Evolutionary conservation across 1,140 invertebrate genomes (phyloP).

Genomic region (Artemia franciscana): DNA sequence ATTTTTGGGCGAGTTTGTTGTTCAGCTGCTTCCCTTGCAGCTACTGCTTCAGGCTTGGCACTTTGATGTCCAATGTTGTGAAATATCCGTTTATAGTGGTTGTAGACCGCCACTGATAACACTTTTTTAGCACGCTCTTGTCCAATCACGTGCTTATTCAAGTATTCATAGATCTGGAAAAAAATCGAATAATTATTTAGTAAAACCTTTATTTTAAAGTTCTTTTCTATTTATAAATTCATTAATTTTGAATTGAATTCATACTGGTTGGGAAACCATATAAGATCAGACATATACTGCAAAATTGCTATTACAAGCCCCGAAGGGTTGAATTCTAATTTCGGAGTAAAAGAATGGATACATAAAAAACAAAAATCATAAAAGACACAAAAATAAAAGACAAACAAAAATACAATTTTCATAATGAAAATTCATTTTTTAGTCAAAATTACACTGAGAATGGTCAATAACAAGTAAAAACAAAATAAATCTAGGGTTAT

Average conservation of each 20-base stretch:
- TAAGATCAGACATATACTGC: background rate
- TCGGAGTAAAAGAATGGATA: no score
- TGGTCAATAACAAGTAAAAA: no score
- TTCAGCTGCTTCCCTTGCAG: constrained; percentile 12
- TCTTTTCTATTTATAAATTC: background rate
- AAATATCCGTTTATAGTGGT: constrained; percentile 93
- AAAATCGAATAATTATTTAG: constrained; percentile 9
- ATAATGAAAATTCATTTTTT: no score
- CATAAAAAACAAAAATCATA: no score
- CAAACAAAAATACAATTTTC: no score
- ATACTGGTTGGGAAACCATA: background rate
- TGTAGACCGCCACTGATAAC: constrained; percentile 93
- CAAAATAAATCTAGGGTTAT: no score
- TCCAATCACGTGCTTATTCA: constrained; percentile 90
- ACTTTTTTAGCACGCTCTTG: constrained; percentile 96
- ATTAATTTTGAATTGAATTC: background rate
- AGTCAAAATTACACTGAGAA: no score
- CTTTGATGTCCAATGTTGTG: constrained; percentile 53
- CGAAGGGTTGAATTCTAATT: no score
- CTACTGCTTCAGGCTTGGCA: constrained; percentile 9
- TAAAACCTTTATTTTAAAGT: background rate
- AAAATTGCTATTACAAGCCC: no score
- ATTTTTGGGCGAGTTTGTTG: constrained; percentile 3
- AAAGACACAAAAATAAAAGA: no score
- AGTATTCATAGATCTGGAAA: constrained; percentile 66